A percentile compares a stretch with the other conserved stretches of the same genome.
Evolutionary conservation across 2,113 vertebrate genomes (phyloP).

Genomic region (Oryzias curvinotus): DNA sequence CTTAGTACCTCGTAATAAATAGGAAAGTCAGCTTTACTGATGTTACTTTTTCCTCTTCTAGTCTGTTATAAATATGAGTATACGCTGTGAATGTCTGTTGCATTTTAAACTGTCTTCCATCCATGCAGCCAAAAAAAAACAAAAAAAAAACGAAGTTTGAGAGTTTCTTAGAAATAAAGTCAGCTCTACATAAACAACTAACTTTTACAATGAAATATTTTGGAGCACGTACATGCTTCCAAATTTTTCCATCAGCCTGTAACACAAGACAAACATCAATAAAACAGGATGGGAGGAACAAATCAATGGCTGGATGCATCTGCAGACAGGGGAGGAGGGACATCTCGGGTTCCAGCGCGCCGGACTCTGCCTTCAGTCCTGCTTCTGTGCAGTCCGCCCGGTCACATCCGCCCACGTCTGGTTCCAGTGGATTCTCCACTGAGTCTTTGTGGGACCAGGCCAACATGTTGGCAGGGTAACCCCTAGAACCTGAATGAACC

Average conservation of each 20-base stretch:
- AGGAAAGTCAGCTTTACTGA: constrained; percentile 50
- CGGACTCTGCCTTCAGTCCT: constrained; percentile 18
- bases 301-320: constrained; percentile 52
- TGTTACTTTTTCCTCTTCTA: constrained; percentile 53
- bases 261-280: constrained; percentile 69
- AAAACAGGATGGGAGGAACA: constrained; percentile 41
- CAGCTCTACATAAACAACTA: constrained; percentile 25
- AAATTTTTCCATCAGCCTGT: constrained; percentile 42
- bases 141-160: constrained; percentile 7
- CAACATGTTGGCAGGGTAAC: constrained; percentile 16
- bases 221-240: constrained; percentile 24
- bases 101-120: constrained; percentile 46
- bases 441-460: constrained; percentile 6
- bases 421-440: constrained; percentile 9
- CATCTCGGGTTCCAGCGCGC: constrained; percentile 55
- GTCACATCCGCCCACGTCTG: constrained; percentile 17
- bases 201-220: constrained; percentile 37
- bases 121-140: constrained; percentile 44
- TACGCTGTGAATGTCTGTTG: constrained; percentile 22
- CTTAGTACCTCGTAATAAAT: constrained; percentile 73
- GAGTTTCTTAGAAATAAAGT: constrained; percentile 29
- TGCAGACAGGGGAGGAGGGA: constrained; percentile 29
- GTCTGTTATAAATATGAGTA: constrained; percentile 60
- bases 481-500: constrained; percentile 23
- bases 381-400: constrained; percentile 10